These are phyloP conservation scores for Chrysolina haemoptera DNA, from an alignment of 2,888 invertebrate genomes.

Conservation along the genomic window DNA sequence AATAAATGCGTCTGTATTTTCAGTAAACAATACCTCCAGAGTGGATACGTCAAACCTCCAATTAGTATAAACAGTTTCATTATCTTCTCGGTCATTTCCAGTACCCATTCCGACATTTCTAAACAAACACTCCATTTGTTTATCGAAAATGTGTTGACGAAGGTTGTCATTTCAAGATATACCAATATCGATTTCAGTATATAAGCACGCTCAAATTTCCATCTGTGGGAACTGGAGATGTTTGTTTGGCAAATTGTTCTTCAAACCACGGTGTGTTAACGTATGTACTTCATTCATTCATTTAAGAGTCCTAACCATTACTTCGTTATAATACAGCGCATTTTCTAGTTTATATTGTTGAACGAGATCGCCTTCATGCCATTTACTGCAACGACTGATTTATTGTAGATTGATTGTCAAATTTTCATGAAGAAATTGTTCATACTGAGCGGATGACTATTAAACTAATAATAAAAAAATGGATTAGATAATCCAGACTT, in stretches of 20 bases:
- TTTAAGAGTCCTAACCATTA: not conserved
- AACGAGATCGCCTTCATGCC: no score
- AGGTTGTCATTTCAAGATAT: not conserved
- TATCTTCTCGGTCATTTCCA: not conserved
- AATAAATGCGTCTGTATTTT: not conserved
- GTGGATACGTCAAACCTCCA: not conserved
- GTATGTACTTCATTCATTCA: not conserved
- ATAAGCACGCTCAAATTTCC: not conserved
- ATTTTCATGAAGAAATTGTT: no score
- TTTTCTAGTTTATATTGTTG: no score
- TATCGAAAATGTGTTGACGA: not conserved
- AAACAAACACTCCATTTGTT: not conserved
- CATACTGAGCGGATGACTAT: no score
- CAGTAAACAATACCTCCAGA: not conserved
- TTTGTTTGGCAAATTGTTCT: not conserved
- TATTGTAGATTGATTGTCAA: no score
- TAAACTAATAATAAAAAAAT: no score
- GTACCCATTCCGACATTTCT: not conserved
- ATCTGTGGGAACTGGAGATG: not conserved
- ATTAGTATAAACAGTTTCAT: not conserved
- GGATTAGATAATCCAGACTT: no score
- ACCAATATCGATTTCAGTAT: not conserved
- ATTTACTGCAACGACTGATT: no score
- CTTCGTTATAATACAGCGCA: no score
- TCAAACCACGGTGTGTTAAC: not conserved